phyloP scores from a whole-genome alignment of 1,140 invertebrate genomes.

The Gonioctena quinquepunctata region DNA sequence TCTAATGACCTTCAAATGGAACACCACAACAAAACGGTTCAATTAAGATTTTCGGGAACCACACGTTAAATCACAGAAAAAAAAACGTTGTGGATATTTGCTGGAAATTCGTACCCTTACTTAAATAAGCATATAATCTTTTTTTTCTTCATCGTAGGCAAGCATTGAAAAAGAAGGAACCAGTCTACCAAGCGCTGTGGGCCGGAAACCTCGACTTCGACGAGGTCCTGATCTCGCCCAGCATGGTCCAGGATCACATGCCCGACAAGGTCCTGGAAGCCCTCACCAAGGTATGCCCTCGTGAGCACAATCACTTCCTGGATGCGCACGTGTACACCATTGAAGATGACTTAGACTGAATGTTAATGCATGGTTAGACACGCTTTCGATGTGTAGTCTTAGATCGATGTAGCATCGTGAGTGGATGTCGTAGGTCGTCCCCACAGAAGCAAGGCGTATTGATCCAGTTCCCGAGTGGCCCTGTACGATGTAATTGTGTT shows the following conservation, averaged over 20 bases:
- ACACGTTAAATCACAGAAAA: too few species aligned
- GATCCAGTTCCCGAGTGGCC: too few species aligned
- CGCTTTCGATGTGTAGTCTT: constrained; percentile 1
- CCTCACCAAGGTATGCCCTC: constrained; percentile 76
- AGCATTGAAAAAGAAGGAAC: constrained; percentile 71
- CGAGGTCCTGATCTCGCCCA: constrained; percentile 88
- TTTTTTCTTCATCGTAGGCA: too few species aligned
- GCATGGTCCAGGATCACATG: constrained; percentile 94
- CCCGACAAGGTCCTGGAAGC: constrained; percentile 87
- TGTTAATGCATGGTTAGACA: constrained; percentile 2
- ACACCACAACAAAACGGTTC: too few species aligned
- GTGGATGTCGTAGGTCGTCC: not conserved
- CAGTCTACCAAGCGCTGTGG: constrained; percentile 90
- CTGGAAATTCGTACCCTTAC: too few species aligned
- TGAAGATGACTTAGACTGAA: constrained; percentile 11
- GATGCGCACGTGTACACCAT: constrained; percentile 8
- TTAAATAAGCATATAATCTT: too few species aligned
- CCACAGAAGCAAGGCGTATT: too few species aligned
- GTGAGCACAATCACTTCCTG: not conserved
- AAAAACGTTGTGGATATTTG: too few species aligned
- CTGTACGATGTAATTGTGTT: too few species aligned
- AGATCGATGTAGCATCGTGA: not conserved
- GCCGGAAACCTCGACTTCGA: constrained; percentile 86
- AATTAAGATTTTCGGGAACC: not conserved
- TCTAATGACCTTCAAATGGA: too few species aligned